phyloP scores from a whole-genome alignment of 1,140 invertebrate species.

The Temnothorax longispinosus region DNA sequence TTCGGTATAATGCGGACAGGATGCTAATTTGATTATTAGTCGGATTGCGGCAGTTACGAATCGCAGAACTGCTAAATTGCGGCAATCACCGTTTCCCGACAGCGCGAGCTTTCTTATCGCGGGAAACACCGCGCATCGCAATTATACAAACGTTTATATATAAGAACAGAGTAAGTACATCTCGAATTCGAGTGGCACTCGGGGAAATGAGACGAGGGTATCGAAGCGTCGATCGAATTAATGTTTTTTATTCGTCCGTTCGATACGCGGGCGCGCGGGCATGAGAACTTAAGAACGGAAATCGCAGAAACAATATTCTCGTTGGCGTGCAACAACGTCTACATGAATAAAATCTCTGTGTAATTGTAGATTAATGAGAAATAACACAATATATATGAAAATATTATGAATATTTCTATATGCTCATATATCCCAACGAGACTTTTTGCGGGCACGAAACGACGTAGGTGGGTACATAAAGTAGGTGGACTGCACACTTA shows the following conservation, averaged over 20 bases:
- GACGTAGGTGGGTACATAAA: constrained; percentile 64
- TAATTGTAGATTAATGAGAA: not conserved
- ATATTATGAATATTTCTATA: not conserved
- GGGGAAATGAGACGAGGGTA: not conserved
- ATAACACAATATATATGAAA: not conserved
- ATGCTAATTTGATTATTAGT: constrained; percentile 62
- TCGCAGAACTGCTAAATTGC: constrained; percentile 47
- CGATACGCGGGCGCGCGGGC: not conserved
- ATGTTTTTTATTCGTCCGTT: not conserved
- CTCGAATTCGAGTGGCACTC: not conserved
- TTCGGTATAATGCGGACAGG: constrained; percentile 49
- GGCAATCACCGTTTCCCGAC: constrained; percentile 54
- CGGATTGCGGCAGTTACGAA: constrained; percentile 57
- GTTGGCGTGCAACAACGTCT: not conserved
- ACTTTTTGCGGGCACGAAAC: constrained; percentile 54
- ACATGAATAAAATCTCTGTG: not conserved
- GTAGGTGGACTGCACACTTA: constrained; percentile 64
- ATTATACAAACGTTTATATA: constrained; percentile 29
- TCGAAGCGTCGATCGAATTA: not conserved
- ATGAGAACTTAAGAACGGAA: not conserved
- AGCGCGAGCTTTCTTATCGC: constrained; percentile 55
- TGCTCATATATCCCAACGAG: constrained; percentile 36
- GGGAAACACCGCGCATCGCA: constrained; percentile 2
- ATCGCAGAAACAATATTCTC: not conserved
- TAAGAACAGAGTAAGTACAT: not conserved